Base-by-base conservation (phyloP, 2,888 invertebrate genomes). In the Tinea pellionella region DNA sequence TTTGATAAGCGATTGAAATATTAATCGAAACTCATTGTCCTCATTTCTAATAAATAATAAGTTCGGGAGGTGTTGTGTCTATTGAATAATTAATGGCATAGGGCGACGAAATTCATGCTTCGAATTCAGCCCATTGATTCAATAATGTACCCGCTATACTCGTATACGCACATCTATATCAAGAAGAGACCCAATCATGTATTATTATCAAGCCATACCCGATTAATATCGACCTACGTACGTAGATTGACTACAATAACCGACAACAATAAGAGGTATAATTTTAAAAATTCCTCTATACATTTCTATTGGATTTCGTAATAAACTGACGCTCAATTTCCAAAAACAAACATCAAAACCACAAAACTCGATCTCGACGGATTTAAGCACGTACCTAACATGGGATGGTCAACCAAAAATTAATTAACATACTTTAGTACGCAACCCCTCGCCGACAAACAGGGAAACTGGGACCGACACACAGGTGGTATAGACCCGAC, bases 371-470 rank as follows among this genome's bases (percentile, higher is more conserved):
- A 72, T 29, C 24, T 73, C 72, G 77, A 73, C 75, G 75, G 82
- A 82, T 83, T 83, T 77, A 76, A 78, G 78, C 77, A 69, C 70
- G 72, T 69, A 73, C 70, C 69, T 69, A 66, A 74, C 74, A 71
- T 73, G 73, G 73, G 72, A 82, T 80, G 84, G 81, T 80, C 83
- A 77, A 80, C 84, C 83, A 78, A 86, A 86, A 86, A 87, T 87
- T 86, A 86, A 87, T 87, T 87, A 87, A 87, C 87, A 86, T 86
- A 86, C 86, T 87, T 86, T 79, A 74, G 78, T 71, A 77, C 73
- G 72, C 77, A 78, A 81, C 83, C 84, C 24, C 82, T 78, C 76
- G 66, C 60, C 65, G 9, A 9, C 37, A 37, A 37, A 37, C 37
- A 37, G 37, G 37, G 37, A 37, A 37, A n/a, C 37, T 2, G 37